Evolutionary conservation across 2,888 invertebrate genomes (phyloP).

Genomic region (Drosophila merina): DNA sequence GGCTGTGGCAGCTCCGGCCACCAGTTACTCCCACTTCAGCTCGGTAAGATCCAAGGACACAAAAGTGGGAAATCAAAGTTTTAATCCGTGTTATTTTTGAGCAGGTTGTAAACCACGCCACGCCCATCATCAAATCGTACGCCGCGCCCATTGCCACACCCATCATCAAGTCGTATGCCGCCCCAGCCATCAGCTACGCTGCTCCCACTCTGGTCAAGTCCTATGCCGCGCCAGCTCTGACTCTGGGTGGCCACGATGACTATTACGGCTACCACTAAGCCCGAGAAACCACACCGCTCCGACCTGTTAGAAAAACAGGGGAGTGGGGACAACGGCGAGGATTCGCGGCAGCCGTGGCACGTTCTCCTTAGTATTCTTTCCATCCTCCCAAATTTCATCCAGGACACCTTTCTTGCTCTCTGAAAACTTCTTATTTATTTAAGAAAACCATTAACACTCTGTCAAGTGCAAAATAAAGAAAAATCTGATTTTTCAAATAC

Average conservation of each 20-base stretch:
- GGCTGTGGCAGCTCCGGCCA: constrained; percentile 77
- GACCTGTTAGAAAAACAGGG: constrained; percentile 6
- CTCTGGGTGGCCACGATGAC: constrained; percentile 53
- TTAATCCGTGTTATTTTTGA: not conserved
- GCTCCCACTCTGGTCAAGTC: constrained; percentile 70
- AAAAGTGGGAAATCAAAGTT: not conserved
- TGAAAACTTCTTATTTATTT: constrained; percentile 69
- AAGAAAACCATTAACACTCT: constrained; percentile 50
- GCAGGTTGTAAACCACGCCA: constrained; percentile 76
- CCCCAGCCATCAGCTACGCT: constrained; percentile 71
- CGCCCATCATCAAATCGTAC: constrained; percentile 72
- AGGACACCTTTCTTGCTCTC: constrained; percentile 26
- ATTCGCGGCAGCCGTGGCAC: constrained; percentile 40
- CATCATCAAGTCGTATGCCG: constrained; percentile 69
- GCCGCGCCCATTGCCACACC: constrained; percentile 62
- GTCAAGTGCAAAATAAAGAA: constrained; percentile 69
- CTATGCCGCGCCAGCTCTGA: constrained; percentile 65
- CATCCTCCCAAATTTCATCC: constrained; percentile 51
- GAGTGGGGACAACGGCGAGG: constrained; percentile 14
- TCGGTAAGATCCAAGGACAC: constrained; percentile 70
- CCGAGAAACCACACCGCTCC: constrained; percentile 24
- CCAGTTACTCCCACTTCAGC: constrained; percentile 87
- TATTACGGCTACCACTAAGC: constrained; percentile 71
- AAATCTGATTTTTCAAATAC: constrained; percentile 71
- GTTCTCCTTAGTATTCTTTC: constrained; percentile 44